Evolutionary conservation across 2,797 vertebrate species (phyloP).

Genomic region (Aeoliscus strigatus): DNA sequence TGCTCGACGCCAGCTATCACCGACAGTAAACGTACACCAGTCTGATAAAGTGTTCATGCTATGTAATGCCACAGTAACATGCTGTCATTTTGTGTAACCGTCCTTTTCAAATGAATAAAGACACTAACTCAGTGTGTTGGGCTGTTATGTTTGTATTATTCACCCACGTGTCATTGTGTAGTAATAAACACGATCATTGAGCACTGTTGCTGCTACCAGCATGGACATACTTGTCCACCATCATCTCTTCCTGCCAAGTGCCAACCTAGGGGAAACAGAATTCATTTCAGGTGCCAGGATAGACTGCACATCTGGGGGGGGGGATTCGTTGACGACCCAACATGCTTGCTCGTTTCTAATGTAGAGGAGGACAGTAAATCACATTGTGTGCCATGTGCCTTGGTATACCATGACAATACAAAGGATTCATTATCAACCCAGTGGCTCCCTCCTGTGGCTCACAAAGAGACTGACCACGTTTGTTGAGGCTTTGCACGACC

Average conservation of each 20-base stretch:
- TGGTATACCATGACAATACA: constrained; percentile 53
- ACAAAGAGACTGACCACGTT: constrained; percentile 30
- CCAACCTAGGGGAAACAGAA: constrained; percentile 11
- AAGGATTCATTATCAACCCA: constrained; percentile 52
- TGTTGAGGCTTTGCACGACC: constrained; percentile 52
- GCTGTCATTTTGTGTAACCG: constrained; percentile 14
- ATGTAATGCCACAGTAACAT: constrained; percentile 9
- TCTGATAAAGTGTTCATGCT: constrained; percentile 6
- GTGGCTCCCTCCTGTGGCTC: constrained; percentile 68
- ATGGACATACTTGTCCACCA: constrained; percentile 28
- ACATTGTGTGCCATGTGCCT: constrained; percentile 62
- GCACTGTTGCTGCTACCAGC: constrained; percentile 2
- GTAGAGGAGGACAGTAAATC: constrained; percentile 40
- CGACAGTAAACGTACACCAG: too few species aligned
- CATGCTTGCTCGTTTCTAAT: constrained; percentile 3
- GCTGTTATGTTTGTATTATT: constrained; percentile 26
- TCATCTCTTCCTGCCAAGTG: constrained; percentile 39
- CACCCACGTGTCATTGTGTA: too few species aligned
- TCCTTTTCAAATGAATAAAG: constrained; percentile 58
- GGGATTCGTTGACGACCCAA: too few species aligned
- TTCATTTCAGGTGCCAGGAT: constrained; percentile 6
- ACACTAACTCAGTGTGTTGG: constrained; percentile 21
- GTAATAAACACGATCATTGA: too few species aligned
- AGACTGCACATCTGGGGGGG: constrained; percentile 4
- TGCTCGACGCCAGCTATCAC: neutral